Percentiles rank a stretch among this genome's conserved stretches.
Evolutionary conservation across 2,888 invertebrate genomes (phyloP).

Genomic region (Mythimna ferrago): DNA sequence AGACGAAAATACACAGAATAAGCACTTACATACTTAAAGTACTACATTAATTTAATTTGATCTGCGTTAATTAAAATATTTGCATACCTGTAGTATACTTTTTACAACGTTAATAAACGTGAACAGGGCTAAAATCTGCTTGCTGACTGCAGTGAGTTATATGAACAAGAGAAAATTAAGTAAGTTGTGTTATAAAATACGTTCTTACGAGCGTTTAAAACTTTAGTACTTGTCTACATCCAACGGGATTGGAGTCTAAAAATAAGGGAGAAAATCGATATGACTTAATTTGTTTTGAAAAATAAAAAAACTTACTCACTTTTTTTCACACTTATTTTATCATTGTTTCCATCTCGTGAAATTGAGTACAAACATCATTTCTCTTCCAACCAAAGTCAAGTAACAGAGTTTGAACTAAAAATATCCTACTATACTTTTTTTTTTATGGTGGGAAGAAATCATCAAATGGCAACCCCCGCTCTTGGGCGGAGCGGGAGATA

Average conservation of each 20-base stretch:
- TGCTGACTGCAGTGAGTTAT: constrained; percentile 53
- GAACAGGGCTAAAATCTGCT: constrained; percentile 48
- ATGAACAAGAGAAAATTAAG: constrained; percentile 69
- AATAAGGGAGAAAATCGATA: constrained; percentile 11
- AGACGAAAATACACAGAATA: neutral
- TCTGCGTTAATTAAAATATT: constrained; percentile 53
- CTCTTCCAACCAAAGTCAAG: neutral
- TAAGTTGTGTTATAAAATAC: constrained; percentile 71
- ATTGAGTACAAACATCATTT: neutral
- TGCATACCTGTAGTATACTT: constrained; percentile 38
- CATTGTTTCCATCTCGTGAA: too few species aligned
- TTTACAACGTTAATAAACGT: constrained; percentile 47
- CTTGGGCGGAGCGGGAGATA: too few species aligned
- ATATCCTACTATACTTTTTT: too few species aligned
- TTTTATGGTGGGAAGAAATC: too few species aligned
- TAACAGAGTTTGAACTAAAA: too few species aligned
- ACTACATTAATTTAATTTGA: constrained; percentile 17
- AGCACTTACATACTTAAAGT: neutral
- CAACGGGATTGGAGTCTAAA: constrained; percentile 21
- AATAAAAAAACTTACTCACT: neutral
- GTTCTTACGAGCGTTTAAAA: constrained; percentile 69
- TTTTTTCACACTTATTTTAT: neutral
- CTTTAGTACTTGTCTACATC: constrained; percentile 54
- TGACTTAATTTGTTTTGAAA: neutral
- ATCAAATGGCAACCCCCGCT: too few species aligned